Percentiles rank a stretch among this genome's conserved stretches.
phyloP scores from a whole-genome alignment of 2,797 vertebrate genomes.

The Cossypha heuglini region DNA sequence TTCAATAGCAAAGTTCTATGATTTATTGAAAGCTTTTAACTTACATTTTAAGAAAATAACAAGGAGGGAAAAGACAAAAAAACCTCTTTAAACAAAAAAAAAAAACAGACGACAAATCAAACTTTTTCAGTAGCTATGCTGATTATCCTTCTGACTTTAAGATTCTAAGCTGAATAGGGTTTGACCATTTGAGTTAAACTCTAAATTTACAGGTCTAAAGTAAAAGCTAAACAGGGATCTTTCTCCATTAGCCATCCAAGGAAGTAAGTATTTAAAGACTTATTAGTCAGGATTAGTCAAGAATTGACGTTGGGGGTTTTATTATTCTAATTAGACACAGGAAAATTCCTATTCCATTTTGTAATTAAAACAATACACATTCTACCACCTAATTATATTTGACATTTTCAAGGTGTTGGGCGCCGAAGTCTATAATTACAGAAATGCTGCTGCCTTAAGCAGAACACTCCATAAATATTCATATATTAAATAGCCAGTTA shows the following conservation, averaged over 20 bases:
- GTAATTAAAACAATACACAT: constrained; percentile 56
- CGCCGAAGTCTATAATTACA: constrained; percentile 22
- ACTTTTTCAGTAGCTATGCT: background rate
- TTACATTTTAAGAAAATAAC: background rate
- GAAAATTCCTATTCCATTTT: constrained; percentile 33
- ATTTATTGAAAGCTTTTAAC: background rate
- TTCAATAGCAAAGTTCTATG: background rate
- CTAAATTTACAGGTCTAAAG: background rate
- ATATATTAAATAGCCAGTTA: constrained; percentile 42
- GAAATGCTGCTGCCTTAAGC: constrained; percentile 19
- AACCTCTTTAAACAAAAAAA: background rate
- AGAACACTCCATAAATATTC: constrained; percentile 52
- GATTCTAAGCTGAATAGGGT: background rate
- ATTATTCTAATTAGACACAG: constrained; percentile 51
- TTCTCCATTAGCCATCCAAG: background rate
- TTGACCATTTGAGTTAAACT: background rate
- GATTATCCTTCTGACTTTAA: background rate
- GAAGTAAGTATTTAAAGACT: background rate
- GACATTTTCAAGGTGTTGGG: constrained; percentile 58
- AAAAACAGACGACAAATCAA: background rate
- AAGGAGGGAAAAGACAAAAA: background rate
- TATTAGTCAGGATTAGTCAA: background rate
- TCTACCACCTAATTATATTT: constrained; percentile 53
- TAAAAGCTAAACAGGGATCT: background rate
- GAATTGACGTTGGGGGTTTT: background rate